These are phyloP conservation scores for Lutjanus argentimaculatus DNA, from an alignment of 2,797 vertebrate species.

Conservation along the genomic window DNA sequence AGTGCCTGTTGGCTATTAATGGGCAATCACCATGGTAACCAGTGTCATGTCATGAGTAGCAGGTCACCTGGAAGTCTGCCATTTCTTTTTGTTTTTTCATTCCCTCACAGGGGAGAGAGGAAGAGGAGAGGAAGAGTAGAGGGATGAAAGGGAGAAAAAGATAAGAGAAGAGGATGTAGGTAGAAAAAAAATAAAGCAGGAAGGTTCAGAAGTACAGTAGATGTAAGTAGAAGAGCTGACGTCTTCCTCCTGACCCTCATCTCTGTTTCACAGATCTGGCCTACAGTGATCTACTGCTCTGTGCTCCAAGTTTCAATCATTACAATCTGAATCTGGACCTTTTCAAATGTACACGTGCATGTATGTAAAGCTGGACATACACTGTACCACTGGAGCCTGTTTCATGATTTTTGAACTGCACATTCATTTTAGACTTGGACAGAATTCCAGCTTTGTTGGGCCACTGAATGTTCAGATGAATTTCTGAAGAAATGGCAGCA, in stretches of 20 bases:
- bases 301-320: slow-evolving; percentile 21
- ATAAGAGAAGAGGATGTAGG: slow-evolving; percentile 19
- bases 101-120: slow-evolving; percentile 17
- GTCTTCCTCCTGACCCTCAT: slow-evolving; percentile 52
- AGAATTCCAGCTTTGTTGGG: too few species aligned
- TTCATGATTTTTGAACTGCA: too few species aligned
- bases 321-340: slow-evolving; percentile 13
- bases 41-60: slow-evolving; percentile 76
- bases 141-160: slow-evolving; percentile 4
- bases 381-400: too few species aligned
- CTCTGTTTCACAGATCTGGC: slow-evolving; percentile 49
- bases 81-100: slow-evolving; percentile 38
- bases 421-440: too few species aligned
- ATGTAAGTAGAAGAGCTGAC: slow-evolving; percentile 32
- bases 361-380: background rate
- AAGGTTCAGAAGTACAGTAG: slow-evolving; percentile 20
- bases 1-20: slow-evolving; percentile 80
- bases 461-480: too few species aligned
- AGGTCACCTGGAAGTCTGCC: slow-evolving; percentile 82
- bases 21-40: slow-evolving; percentile 85
- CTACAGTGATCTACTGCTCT: slow-evolving; percentile 39
- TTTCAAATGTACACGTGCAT: slow-evolving; percentile 7
- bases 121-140: slow-evolving; percentile 9
- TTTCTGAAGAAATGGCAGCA: too few species aligned
- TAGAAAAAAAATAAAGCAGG: slow-evolving; percentile 11